Conservation (phyloP, 1,140 invertebrate genomes). For the Drosophila aff. region DNA sequence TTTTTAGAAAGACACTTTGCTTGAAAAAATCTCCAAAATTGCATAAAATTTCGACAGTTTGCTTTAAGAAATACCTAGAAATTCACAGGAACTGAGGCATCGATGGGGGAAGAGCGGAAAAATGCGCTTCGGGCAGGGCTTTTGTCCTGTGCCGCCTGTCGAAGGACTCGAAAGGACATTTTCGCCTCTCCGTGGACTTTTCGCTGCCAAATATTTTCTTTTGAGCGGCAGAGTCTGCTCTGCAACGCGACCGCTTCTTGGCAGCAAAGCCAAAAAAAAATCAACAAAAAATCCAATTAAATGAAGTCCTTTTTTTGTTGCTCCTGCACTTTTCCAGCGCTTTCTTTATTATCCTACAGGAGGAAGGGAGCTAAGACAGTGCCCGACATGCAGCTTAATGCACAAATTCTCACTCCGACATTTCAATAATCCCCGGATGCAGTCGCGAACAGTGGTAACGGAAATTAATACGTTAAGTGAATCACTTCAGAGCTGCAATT, state of each 20-base stretch:
- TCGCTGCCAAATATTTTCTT: constrained; percentile 49
- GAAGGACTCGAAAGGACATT: constrained; percentile 34
- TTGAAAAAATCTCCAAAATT: background rate
- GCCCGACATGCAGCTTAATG: constrained; percentile 40
- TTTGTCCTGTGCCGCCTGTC: constrained; percentile 38
- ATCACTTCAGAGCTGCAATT: constrained; percentile 18
- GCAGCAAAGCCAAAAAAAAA: constrained; percentile 13
- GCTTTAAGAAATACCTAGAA: constrained; percentile 27
- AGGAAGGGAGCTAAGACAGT: background rate
- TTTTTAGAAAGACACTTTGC: constrained; percentile 1
- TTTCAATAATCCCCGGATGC: constrained; percentile 18
- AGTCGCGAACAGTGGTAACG: constrained; percentile 11
- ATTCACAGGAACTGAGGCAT: constrained; percentile 3
- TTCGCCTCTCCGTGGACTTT: constrained; percentile 30
- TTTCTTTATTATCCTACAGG: background rate
- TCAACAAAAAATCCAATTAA: constrained; percentile 39
- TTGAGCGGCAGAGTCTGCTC: constrained; percentile 22
- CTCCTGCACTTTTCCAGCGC: constrained; percentile 13
- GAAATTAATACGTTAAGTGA: constrained; percentile 36
- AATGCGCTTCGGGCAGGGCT: constrained; percentile 26
- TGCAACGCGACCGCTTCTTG: constrained; percentile 11
- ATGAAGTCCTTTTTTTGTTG: constrained; percentile 31
- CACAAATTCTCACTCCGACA: constrained; percentile 33
- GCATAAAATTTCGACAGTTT: constrained; percentile 12
- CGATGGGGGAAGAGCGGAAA: background rate